Evolutionary conservation across 2,113 vertebrate species (phyloP).

Genomic region (Hylia prasina): DNA sequence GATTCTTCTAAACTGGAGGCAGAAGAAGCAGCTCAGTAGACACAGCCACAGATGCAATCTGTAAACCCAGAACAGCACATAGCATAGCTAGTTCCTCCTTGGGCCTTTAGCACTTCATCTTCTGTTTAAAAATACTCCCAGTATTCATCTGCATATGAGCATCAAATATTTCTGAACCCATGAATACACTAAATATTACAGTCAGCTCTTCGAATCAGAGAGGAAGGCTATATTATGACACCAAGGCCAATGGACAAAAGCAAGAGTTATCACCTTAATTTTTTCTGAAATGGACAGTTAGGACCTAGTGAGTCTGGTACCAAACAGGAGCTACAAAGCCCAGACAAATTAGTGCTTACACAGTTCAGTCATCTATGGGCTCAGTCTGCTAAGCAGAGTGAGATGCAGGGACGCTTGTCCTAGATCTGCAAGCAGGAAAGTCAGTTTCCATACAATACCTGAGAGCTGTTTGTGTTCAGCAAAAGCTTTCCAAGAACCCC

Average conservation of each 20-base stretch:
- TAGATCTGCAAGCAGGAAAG: background rate
- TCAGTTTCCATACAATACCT: background rate
- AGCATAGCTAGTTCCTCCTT: background rate
- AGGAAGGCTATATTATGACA: background rate
- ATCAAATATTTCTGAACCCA: background rate
- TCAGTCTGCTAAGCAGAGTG: background rate
- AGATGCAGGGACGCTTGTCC: background rate
- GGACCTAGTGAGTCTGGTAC: background rate
- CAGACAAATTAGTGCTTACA: background rate
- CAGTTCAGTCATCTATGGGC: background rate
- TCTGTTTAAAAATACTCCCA: background rate
- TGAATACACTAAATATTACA: background rate
- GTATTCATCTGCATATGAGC: background rate
- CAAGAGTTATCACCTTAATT: background rate
- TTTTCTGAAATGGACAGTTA: background rate
- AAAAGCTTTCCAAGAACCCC: background rate
- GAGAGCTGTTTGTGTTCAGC: background rate
- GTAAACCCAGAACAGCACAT: background rate
- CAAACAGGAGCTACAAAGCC: background rate
- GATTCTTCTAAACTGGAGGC: background rate
- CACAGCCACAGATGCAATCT: background rate
- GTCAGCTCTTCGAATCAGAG: background rate
- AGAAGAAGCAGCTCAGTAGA: background rate
- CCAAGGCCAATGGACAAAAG: background rate
- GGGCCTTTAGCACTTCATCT: background rate